A percentile compares a stretch with the other conserved stretches of the same genome.
phyloP scores from a whole-genome alignment of 2,113 vertebrate genomes.

The Brachionichthys hirsutus region DNA sequence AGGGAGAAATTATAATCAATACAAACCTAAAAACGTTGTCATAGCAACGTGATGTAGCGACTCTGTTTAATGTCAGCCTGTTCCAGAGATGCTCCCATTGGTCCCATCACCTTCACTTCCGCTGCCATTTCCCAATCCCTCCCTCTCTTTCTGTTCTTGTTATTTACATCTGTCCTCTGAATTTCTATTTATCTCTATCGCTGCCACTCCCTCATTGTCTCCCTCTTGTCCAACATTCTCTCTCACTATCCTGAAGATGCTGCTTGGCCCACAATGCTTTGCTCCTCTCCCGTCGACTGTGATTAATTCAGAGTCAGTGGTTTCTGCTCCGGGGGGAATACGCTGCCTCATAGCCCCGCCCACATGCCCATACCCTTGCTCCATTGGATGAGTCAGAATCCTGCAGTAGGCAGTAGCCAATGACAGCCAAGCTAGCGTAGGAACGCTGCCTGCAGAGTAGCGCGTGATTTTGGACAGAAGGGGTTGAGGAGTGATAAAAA shows the following conservation, averaged over 20 bases:
- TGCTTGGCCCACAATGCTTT: constrained; percentile 65
- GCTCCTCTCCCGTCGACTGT: constrained; percentile 61
- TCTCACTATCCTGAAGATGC: constrained; percentile 34
- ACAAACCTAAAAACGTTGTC: no score
- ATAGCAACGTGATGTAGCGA: no score
- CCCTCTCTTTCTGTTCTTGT: not conserved
- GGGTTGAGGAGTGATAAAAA: constrained; percentile 48
- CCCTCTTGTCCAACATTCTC: constrained; percentile 6
- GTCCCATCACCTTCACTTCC: no score
- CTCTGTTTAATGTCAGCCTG: no score
- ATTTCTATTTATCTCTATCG: not conserved
- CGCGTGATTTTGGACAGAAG: constrained; percentile 70
- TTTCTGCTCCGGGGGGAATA: constrained; percentile 62
- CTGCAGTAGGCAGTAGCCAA: constrained; percentile 47
- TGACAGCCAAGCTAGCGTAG: constrained; percentile 28
- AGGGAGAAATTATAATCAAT: no score
- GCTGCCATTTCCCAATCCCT: no score
- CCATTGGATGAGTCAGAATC: constrained; percentile 53
- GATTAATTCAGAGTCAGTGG: constrained; percentile 74
- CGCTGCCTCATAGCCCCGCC: constrained; percentile 43
- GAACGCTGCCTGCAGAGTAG: constrained; percentile 60
- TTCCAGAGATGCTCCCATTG: no score
- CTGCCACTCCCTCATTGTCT: constrained; percentile 1
- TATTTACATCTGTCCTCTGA: no score
- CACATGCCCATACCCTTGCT: not conserved